Base-by-base conservation (phyloP, 2,113 vertebrate species). In the Platichthys flesus region DNA sequence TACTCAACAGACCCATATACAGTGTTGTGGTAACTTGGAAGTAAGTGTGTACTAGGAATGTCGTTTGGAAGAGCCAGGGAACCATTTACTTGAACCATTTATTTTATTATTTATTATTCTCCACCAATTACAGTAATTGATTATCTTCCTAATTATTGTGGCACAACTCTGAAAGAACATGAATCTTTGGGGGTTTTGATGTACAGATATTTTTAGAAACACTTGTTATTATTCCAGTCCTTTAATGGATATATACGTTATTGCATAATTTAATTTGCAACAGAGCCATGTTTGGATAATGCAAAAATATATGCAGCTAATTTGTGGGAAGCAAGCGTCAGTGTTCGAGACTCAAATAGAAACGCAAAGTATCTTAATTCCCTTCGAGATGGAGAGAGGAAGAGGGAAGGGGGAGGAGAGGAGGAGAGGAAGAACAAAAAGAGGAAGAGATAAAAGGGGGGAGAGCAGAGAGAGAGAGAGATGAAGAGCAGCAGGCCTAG, bases 401-500 rank as follows among this genome's bases (percentile, higher is more conserved):
- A 64, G 63, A 37, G 66, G 54, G 71, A 31, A 61, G 55, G 59
- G 70, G 35, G n/a, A 51, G 26, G 47, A 15, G 18, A 31, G 23
- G 69, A 24, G 67, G 31, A 67, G 63, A 77, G 13, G 4, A 57
- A 55, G 65, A 76, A 83, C 35, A 76, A 67, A 79, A 86, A 65
- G 13, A 9, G 31, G 18, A n/a, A 28, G 66, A 72, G 84, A 88
- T 81, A 66, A 86, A 81, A 82, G 71, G 71, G 78, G 54, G 57
- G 71, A 79, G 52, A 71, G 74, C 42, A 66, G 66, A 81, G 52
- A 66, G 74, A 66, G 40, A 45, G 64, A 78, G 75, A 87, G 84
- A 90, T 90, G 80, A 90, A 86, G 45, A 85, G 85, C 87, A 81
- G 85, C 85, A 71, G 84, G 85, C 67, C 49, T 58, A 72, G 42